Evolutionary conservation across 2,797 vertebrate species (phyloP), one percentile per base, ranked within the genome.

Genomic region (Zenarchopterus dispar): DNA sequence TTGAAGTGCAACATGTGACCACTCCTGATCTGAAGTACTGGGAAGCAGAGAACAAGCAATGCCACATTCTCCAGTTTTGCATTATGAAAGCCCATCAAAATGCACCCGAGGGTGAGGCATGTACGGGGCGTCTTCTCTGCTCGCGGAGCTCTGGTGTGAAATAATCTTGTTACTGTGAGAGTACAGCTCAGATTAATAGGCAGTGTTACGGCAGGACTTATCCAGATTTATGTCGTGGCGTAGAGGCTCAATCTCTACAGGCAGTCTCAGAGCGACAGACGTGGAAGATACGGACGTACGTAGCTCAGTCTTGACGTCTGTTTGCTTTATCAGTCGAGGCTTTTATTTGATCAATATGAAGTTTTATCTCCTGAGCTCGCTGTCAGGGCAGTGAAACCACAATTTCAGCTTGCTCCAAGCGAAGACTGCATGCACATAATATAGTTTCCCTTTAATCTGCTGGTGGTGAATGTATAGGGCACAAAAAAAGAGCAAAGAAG

Each of bases 161-260:
- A 88, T 90, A 85, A 90, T 88, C 87, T 86, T 80, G 88, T 92
- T 89, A 89, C 72, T 22, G 67, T 22, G 57, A 75, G 78, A 78
- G 71, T 59, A 42, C 46, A 81, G 82, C 76, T 44, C 51, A 84
- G 74, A 89, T 90, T 85, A 86, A 84, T 81, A 82, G 77, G 69
- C 69, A 62, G 71, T 57, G 9, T 86, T 84, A 84, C 73, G 81
- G 76, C 65, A 19, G 39, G 71, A 87, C 4, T 82, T 79, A 84
- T 76, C 76, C 80, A 84, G 83, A 88, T 89, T 86, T 81, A 82
- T 88, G 82, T 81, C 73, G 62, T 21, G 17, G 76, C 73, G 66
- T 70, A 72, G 70, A 72, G 19, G 52, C 82, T 78, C 55, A 44
- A 84, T 77, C 73, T 52, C 75, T 78, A 70, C 82, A 81, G 68